These are phyloP conservation scores for Lycia hirtaria DNA, from an alignment of 2,888 invertebrate species.

Conservation along the genomic window DNA sequence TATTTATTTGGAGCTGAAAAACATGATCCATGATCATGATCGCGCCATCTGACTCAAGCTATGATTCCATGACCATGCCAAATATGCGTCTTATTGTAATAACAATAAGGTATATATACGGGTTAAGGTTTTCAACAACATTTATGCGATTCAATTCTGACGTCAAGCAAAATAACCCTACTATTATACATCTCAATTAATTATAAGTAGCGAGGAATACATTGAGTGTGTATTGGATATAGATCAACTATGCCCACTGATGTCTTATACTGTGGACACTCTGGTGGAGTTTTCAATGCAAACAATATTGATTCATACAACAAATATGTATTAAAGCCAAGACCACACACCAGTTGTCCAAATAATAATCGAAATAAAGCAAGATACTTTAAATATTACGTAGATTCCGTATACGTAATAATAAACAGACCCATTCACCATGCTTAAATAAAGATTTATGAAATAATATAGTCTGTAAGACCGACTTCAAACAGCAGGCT, in stretches of 20 bases:
- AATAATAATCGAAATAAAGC: slow-evolving; percentile 53
- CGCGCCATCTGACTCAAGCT: too few species aligned
- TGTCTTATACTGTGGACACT: slow-evolving; percentile 16
- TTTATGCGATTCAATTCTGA: not conserved
- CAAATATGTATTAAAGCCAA: slow-evolving; percentile 42
- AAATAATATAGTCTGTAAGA: too few species aligned
- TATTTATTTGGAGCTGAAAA: too few species aligned
- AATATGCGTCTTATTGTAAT: not conserved
- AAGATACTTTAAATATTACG: slow-evolving; percentile 44
- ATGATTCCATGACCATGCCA: too few species aligned
- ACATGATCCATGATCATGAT: too few species aligned
- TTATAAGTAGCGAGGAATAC: not conserved
- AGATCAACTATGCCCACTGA: slow-evolving; percentile 3
- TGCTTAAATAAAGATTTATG: slow-evolving; percentile 51
- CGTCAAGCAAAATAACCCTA: not conserved
- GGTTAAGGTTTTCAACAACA: not conserved
- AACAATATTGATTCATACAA: slow-evolving; percentile 34
- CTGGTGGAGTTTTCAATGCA: slow-evolving; percentile 32
- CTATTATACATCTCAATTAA: not conserved
- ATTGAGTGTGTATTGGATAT: not conserved
- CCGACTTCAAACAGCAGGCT: too few species aligned
- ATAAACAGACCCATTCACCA: slow-evolving; percentile 52
- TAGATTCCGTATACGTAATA: slow-evolving; percentile 49
- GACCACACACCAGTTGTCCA: slow-evolving; percentile 60
- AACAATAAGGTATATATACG: not conserved